A percentile compares a stretch with the other conserved stretches of the same genome.
Evolutionary conservation across 2,797 vertebrate species (phyloP).

Genomic region (Poliocrania exsul): DNA sequence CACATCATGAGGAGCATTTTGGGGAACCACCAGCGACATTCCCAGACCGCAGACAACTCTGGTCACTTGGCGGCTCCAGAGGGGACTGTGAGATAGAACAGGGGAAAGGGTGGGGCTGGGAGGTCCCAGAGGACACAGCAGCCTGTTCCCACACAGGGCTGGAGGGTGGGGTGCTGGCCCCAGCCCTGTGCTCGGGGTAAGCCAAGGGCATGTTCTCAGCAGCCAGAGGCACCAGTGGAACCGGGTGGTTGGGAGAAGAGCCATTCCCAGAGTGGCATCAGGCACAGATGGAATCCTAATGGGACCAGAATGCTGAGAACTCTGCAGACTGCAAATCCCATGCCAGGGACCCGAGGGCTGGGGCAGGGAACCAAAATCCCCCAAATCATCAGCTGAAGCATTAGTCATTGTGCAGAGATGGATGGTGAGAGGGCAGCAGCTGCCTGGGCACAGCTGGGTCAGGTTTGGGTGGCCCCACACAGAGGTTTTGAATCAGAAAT

Average conservation of each 20-base stretch:
- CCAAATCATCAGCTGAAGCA: background rate
- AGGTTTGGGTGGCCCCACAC: background rate
- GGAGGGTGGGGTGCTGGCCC: background rate
- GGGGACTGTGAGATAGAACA: conserved; percentile 1
- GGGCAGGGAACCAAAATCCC: background rate
- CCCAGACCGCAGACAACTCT: background rate
- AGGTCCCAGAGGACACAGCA: conserved; percentile 20
- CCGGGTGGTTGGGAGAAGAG: background rate
- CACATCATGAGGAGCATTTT: background rate
- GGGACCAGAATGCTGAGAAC: background rate
- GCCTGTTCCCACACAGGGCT: conserved; percentile 13
- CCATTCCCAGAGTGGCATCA: background rate
- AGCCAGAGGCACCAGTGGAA: background rate
- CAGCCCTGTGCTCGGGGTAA: background rate
- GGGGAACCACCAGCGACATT: background rate
- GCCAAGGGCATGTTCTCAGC: background rate
- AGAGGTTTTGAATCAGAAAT: conserved; percentile 40
- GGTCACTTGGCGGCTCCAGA: background rate
- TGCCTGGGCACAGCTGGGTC: background rate
- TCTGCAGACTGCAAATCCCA: background rate
- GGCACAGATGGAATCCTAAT: background rate
- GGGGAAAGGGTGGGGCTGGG: background rate
- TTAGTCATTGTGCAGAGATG: background rate
- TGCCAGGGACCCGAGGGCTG: background rate
- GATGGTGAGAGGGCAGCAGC: background rate